Evolutionary conservation across 2,888 invertebrate genomes (phyloP).

Genomic region (Athalia rosae): DNA sequence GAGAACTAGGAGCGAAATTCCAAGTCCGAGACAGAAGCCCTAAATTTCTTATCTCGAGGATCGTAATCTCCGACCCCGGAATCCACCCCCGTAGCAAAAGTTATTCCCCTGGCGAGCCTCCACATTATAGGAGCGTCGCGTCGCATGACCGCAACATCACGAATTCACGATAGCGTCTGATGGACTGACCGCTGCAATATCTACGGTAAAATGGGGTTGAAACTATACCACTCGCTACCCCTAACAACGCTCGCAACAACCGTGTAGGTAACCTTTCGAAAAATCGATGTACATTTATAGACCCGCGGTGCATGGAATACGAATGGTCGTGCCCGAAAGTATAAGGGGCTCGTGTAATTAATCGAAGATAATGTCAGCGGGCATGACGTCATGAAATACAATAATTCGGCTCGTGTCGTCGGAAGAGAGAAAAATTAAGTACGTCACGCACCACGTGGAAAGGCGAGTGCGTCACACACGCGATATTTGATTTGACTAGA

Average conservation of each 20-base stretch:
- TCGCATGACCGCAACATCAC: constrained; percentile 14
- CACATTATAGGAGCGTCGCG: constrained; percentile 15
- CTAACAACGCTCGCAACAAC: constrained; percentile 35
- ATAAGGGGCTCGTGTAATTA: background rate
- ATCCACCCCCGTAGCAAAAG: constrained; percentile 3
- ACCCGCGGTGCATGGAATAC: background rate
- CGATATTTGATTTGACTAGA: background rate
- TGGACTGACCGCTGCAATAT: constrained; percentile 1
- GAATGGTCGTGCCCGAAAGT: background rate
- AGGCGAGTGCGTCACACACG: constrained; percentile 6
- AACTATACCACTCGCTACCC: constrained; percentile 17
- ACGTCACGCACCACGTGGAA: background rate
- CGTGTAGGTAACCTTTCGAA: background rate
- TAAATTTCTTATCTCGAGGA: constrained; percentile 1
- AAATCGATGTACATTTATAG: constrained; percentile 24
- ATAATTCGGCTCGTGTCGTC: background rate
- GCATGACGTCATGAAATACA: background rate
- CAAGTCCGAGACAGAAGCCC: background rate
- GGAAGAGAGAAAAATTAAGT: background rate
- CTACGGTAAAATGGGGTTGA: background rate
- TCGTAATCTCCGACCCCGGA: background rate
- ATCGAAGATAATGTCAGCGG: background rate
- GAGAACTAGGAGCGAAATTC: constrained; percentile 7
- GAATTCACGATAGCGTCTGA: constrained; percentile 13
- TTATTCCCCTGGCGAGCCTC: background rate